Base-by-base conservation (phyloP, 2,113 vertebrate species). In the Sula dactylatra region DNA sequence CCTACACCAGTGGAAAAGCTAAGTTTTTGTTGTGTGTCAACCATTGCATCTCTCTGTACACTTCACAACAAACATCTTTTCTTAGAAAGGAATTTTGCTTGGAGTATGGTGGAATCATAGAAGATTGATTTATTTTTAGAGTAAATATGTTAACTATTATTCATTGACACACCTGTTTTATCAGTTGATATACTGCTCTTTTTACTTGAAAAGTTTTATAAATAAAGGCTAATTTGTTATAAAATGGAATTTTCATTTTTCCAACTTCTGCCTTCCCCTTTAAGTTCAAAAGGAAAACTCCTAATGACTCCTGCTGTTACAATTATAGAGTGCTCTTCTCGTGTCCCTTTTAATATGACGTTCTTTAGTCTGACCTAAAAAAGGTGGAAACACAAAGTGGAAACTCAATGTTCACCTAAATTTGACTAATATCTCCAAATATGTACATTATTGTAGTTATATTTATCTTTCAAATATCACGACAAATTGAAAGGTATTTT, bases 401-500 rank as follows among this genome's bases (percentile, higher is more conserved):
- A 94, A 93, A 73, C 82, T 84, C 74, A 31, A 34, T 26, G 88
- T 94, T 95, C 98, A 97, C 93, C 93, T 97, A 89, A 96, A 97
- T 97, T 96, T 94, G 95, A 97, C 97, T 96, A 97, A 92, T 98
- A 93, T 97, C 91, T 96, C 98, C 97, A 98, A 93, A 97, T 96
- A 92, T 98, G 98, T 97, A 98, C 91, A 97, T 97, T 74, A 85
- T 91, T 97, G 98, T 96, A 95, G 94, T 92, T 98, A 95, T 98
- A 97, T 98, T 97, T 98, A 98, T 98, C 97, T 95, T 97, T 92
- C 96, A 92, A 96, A 96, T 97, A 94, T 96, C 86, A 82, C 95
- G 96, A 97, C 94, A 86, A 85, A 97, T 96, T 44, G 88, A 91
- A 91, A 91, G 90, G 82, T 97, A 93, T 98, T 98, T 97, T 97